Base-by-base conservation (phyloP, 2,113 vertebrate species). In the Haemorhous mexicanus region DNA sequence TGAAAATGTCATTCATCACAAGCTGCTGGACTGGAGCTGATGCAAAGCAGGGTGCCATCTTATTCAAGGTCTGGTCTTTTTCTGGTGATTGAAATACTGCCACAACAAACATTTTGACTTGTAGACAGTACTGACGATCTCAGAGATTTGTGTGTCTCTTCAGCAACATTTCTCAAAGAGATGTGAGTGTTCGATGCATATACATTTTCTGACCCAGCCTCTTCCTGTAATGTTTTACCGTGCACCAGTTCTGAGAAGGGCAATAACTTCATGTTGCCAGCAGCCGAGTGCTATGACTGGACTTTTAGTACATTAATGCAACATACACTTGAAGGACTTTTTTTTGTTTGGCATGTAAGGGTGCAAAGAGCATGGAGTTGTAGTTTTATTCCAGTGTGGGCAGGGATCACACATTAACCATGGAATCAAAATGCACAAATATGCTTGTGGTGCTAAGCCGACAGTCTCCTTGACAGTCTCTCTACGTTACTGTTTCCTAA, bases 361-460 rank as follows among this genome's bases (percentile, higher is more conserved):
- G 17, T 56, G 15, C 10, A 37, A 72, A 43, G 35, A 44, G 28
- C 12, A 26, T 22, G 13, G 44, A 63, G 20, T 13, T 75, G 53
- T 24, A 58, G 28, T 27, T 90, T 77, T 58, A 35, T 33, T 84
- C 37, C 11, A 32, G 4, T 15, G 17, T 49, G 37, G 41, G 39
- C 39, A 87, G n/a, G 28, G 24, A 68, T 80, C 67, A 26, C 32
- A 41, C 28, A 66, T n/a, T 21, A 26, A 23, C 13, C 2, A 7
- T 23, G 61, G 33, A 6, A 77, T 46, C 16, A 68, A 67, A 96
- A 70, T 46, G 35, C 12, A 72, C 7, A 46, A 14, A 78, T 70
- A 28, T 77, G 1, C 1, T 3, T 53, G 28, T 0, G 1, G 39
- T n/a, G 9, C 9, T 58, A 47, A 63, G 6, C 49, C 74, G 39